Evolutionary conservation across 2,888 invertebrate genomes (phyloP).

Genomic region (Sepiola atlantica): DNA sequence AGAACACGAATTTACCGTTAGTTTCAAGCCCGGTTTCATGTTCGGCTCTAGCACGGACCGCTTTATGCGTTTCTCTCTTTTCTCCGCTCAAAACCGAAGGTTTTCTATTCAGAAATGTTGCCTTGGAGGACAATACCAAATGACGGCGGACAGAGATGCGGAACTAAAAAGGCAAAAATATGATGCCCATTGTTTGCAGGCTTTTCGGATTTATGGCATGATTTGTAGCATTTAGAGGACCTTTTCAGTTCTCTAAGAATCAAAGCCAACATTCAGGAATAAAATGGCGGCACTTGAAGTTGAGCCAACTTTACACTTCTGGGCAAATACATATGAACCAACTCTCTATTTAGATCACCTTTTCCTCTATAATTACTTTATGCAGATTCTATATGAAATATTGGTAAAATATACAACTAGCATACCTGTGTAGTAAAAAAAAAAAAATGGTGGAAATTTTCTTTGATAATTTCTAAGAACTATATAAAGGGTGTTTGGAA

Average conservation of each 20-base stretch:
- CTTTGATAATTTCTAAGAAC: too few relatives aligned
- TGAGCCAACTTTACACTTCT: not conserved
- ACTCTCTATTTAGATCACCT: too few relatives aligned
- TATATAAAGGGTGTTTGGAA: too few relatives aligned
- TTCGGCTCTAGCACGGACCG: not conserved
- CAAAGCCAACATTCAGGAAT: not conserved
- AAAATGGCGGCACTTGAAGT: not conserved
- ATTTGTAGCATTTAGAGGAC: not conserved
- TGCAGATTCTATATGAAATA: too few relatives aligned
- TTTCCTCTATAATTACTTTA: too few relatives aligned
- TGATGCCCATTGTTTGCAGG: not conserved
- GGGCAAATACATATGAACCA: too few relatives aligned
- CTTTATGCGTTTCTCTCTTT: not conserved
- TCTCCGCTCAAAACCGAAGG: not conserved
- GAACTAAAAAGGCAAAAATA: not conserved
- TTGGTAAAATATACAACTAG: too few relatives aligned
- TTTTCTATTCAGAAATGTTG: conserved; percentile 2
- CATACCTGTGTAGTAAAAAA: too few relatives aligned
- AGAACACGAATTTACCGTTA: not conserved
- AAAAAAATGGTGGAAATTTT: too few relatives aligned
- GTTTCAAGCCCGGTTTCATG: not conserved
- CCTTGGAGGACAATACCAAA: not conserved
- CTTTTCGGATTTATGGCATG: not conserved
- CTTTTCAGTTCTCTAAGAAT: not conserved
- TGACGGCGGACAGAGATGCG: too few relatives aligned